phyloP scores from a whole-genome alignment of 2,797 vertebrate species.

The Sebastes iracundus region DNA sequence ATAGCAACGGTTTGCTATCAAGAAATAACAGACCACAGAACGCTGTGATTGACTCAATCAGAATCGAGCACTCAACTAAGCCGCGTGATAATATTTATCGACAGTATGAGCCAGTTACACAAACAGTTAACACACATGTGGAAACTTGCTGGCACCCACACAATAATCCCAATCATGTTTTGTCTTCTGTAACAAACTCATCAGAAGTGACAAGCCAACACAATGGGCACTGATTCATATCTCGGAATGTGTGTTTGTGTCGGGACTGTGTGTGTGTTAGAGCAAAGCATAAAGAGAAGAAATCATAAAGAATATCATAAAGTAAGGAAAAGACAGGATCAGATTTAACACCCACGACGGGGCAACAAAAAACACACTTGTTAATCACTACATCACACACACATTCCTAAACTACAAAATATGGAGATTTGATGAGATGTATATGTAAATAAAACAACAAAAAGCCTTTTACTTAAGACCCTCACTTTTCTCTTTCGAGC shows the following conservation, averaged over 20 bases:
- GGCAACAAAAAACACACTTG: background rate
- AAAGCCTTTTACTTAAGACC: background rate
- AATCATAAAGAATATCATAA: background rate
- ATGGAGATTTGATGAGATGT: background rate
- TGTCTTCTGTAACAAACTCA: background rate
- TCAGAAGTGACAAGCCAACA: constrained; percentile 1
- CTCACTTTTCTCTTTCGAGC: background rate
- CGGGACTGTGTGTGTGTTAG: too few relatives aligned
- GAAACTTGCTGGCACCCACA: background rate
- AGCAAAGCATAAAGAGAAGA: background rate
- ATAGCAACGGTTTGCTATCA: too few relatives aligned
- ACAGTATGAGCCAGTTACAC: too few relatives aligned
- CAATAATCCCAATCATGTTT: background rate
- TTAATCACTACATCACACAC: background rate
- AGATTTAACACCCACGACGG: too few relatives aligned
- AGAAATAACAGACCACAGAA: too few relatives aligned
- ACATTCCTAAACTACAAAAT: background rate
- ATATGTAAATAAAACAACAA: too few relatives aligned
- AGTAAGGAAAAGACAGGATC: background rate
- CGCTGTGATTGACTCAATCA: too few relatives aligned
- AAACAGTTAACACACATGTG: background rate
- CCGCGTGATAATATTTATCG: too few relatives aligned
- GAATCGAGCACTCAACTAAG: too few relatives aligned
- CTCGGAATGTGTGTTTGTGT: background rate
- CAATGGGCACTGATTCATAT: background rate